These are phyloP conservation scores for Clavelina lepadiformis DNA, from an alignment of 23 tunicate genomes.

Conservation along the genomic window DNA sequence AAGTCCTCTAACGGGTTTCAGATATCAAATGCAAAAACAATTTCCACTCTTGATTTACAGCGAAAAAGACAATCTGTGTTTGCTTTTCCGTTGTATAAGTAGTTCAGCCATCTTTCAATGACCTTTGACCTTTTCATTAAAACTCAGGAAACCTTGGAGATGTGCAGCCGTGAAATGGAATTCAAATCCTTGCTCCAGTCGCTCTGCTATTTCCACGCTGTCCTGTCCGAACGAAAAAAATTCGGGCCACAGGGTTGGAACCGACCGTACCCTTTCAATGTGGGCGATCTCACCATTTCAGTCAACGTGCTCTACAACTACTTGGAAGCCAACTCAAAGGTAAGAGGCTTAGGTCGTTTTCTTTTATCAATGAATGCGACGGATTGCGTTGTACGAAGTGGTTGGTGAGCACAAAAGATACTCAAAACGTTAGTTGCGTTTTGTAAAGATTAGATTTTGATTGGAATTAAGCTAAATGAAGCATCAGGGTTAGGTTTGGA, in stretches of 20 bases:
- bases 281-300: constrained; percentile 96
- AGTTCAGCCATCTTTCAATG: not conserved
- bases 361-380: too few relatives aligned
- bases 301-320: constrained; percentile 94
- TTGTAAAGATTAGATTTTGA: too few relatives aligned
- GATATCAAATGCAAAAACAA: too few relatives aligned
- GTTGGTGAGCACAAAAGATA: too few relatives aligned
- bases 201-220: constrained; percentile 99
- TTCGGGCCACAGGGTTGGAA: constrained; percentile 99
- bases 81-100: not conserved
- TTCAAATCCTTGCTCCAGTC: constrained; percentile 97
- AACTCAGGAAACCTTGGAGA: constrained; percentile 88
- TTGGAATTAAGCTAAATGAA: too few relatives aligned
- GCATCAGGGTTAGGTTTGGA: too few relatives aligned
- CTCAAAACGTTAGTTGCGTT: too few relatives aligned
- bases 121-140: not conserved
- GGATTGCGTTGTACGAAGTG: too few relatives aligned
- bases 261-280: constrained; percentile 95
- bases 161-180: constrained; percentile 95
- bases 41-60: too few relatives aligned
- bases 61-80: too few relatives aligned
- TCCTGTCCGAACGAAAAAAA: constrained; percentile 92
- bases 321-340: constrained; percentile 94
- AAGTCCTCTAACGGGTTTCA: too few relatives aligned
- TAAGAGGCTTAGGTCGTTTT: constrained; percentile 1